These are phyloP conservation scores for Volucella zonaria DNA, from an alignment of 2,888 invertebrate genomes.

Conservation along the genomic window DNA sequence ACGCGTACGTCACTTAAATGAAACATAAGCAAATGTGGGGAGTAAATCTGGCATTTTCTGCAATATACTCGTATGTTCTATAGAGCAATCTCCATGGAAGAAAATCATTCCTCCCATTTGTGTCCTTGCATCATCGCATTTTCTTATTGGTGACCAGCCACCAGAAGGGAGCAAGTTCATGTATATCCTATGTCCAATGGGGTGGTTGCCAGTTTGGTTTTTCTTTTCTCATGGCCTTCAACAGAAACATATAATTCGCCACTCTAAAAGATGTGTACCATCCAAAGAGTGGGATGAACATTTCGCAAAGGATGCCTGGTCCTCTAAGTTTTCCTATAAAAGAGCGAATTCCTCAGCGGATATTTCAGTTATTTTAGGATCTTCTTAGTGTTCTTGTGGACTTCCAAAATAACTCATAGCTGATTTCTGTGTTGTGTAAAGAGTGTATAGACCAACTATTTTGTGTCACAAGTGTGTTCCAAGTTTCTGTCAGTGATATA, in stretches of 20 bases:
- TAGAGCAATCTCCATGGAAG: neutral
- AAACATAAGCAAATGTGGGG: no score
- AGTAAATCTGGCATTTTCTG: neutral
- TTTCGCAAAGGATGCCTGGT: neutral
- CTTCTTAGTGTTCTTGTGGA: slow-evolving; percentile 28
- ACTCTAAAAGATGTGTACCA: neutral
- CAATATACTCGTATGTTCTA: neutral
- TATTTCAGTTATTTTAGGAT: slow-evolving; percentile 47
- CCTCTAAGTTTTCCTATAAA: slow-evolving; percentile 41
- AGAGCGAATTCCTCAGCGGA: neutral
- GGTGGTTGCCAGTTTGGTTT: slow-evolving; percentile 20
- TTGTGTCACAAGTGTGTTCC: no score
- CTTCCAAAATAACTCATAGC: neutral
- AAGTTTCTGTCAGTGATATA: no score
- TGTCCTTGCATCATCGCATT: no score
- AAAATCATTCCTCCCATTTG: neutral
- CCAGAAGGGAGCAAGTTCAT: neutral
- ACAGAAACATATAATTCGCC: slow-evolving; percentile 8
- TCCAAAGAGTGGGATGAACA: neutral
- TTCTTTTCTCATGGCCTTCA: slow-evolving; percentile 6
- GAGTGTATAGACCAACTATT: neutral
- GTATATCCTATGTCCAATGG: slow-evolving; percentile 36
- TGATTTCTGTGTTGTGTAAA: neutral
- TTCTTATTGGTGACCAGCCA: slow-evolving; percentile 42
- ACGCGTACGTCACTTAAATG: no score